Evolutionary conservation across 2,888 invertebrate species (phyloP).

Genomic region (Papilio elwesi): DNA sequence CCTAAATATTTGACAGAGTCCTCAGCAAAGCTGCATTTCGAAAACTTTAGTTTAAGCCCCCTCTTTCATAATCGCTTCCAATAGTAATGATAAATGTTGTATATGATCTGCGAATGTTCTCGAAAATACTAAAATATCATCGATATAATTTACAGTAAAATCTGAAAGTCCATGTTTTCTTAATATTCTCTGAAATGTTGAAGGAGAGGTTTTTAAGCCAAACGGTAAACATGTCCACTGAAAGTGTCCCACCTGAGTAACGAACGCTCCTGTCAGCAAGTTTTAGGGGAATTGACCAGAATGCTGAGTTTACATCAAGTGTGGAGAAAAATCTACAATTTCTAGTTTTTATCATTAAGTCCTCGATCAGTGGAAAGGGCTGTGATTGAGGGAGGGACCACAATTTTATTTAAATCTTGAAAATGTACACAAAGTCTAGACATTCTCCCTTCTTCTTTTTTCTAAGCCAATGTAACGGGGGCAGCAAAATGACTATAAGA

Average conservation of each 20-base stretch:
- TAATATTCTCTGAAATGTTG: constrained; percentile 60
- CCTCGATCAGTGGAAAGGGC: constrained; percentile 54
- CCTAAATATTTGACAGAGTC: too few species aligned
- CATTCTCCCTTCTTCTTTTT: constrained; percentile 43
- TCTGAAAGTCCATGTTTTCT: constrained; percentile 43
- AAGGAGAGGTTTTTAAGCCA: constrained; percentile 59
- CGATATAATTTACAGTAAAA: too few species aligned
- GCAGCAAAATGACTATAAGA: constrained; percentile 43
- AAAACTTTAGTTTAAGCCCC: too few species aligned
- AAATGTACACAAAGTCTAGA: constrained; percentile 47
- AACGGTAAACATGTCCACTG: constrained; percentile 58
- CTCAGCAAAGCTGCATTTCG: too few species aligned
- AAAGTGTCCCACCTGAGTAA: constrained; percentile 39
- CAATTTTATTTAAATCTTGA: constrained; percentile 49
- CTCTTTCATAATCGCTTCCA: too few species aligned
- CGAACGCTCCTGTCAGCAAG: constrained; percentile 49
- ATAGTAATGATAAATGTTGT: too few species aligned
- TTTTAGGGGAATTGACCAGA: constrained; percentile 60
- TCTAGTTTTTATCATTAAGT: constrained; percentile 53
- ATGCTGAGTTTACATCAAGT: constrained; percentile 60
- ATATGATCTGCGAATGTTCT: too few species aligned
- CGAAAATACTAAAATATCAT: too few species aligned
- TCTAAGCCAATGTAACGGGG: constrained; percentile 43
- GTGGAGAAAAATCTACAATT: constrained; percentile 56
- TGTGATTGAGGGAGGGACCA: constrained; percentile 52